Percentiles rank a stretch among this genome's conserved stretches.
Evolutionary conservation across 2,888 invertebrate genomes (phyloP).

Genomic region (Elgonia sp.): DNA sequence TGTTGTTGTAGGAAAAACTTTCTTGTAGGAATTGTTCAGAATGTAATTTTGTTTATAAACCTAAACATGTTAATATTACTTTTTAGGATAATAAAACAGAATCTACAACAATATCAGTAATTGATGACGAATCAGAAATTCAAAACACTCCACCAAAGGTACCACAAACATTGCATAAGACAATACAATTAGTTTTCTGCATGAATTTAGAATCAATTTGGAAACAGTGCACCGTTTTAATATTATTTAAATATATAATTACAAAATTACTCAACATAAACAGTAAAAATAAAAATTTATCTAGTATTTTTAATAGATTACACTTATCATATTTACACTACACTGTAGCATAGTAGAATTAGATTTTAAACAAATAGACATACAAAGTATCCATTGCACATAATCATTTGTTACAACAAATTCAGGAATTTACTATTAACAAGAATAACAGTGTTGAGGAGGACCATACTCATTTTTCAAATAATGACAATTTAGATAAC

Average conservation of each 20-base stretch:
- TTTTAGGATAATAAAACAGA: conserved; percentile 55
- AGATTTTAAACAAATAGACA: conserved; percentile 25
- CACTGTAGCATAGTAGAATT: conserved; percentile 41
- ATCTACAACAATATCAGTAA: conserved; percentile 48
- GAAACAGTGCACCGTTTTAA: conserved; percentile 44
- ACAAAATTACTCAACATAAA: not conserved
- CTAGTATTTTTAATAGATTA: conserved; percentile 29
- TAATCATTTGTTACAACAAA: conserved; percentile 66
- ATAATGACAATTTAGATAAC: conserved; percentile 59
- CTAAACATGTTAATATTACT: not conserved
- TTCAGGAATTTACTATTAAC: conserved; percentile 57
- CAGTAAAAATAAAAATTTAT: not conserved
- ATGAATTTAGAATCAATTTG: conserved; percentile 58
- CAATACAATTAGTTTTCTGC: conserved; percentile 54
- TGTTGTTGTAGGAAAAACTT: too few species aligned
- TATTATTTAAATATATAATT: conserved; percentile 27
- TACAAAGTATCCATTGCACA: conserved; percentile 50
- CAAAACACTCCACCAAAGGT: conserved; percentile 55
- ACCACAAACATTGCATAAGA: conserved; percentile 23
- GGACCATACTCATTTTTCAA: conserved; percentile 61
- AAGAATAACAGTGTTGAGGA: conserved; percentile 65
- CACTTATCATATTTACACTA: conserved; percentile 41
- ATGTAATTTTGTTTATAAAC: too few species aligned
- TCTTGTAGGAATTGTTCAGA: too few species aligned
- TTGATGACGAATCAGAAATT: conserved; percentile 40